Evolutionary conservation across 1,140 invertebrate genomes (phyloP), one percentile per base, ranked within the genome.

Genomic region (Pectinophora gossypiella): DNA sequence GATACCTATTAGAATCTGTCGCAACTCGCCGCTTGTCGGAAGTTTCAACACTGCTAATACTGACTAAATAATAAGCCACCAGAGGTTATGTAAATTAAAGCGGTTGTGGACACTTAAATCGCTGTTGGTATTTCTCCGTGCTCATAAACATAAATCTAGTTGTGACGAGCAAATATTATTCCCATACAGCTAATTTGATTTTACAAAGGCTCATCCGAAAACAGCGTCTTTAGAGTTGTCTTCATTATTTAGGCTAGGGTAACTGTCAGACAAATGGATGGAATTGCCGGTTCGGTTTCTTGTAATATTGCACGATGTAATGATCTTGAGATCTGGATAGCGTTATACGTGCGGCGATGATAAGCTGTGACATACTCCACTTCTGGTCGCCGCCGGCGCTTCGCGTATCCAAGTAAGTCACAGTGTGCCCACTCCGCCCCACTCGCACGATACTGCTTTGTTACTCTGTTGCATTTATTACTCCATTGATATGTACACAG

Each of bases 291-390:
- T n/a, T n/a, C n/a, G n/a, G n/a, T n/a, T n/a, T n/a, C n/a, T n/a
- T n/a, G n/a, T n/a, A n/a, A n/a, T n/a, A n/a, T n/a, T n/a, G n/a
- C n/a, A n/a, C n/a, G n/a, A n/a, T n/a, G n/a, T n/a, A n/a, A n/a
- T n/a, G n/a, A n/a, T n/a, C n/a, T n/a, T n/a, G n/a, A n/a, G n/a
- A n/a, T n/a, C n/a, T n/a, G n/a, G n/a, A n/a, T n/a, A n/a, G n/a
- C n/a, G n/a, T n/a, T n/a, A n/a, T n/a, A n/a, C 27, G 27, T 32
- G 27, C 27, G 27, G 1, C 27, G 36, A 72, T 69, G 71, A 76
- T 76, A 72, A 75, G 61, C 74, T 73, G 61, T 75, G 79, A 70
- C 76, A 83, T 73, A 76, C 73, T 78, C 72, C 56, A 76, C 64
- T 76, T 70, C 43, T 21, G 47, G 51, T 46, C 19, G 54, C 59